Conservation (phyloP, 2,113 vertebrate genomes). For the Seriola aureovittata region DNA sequence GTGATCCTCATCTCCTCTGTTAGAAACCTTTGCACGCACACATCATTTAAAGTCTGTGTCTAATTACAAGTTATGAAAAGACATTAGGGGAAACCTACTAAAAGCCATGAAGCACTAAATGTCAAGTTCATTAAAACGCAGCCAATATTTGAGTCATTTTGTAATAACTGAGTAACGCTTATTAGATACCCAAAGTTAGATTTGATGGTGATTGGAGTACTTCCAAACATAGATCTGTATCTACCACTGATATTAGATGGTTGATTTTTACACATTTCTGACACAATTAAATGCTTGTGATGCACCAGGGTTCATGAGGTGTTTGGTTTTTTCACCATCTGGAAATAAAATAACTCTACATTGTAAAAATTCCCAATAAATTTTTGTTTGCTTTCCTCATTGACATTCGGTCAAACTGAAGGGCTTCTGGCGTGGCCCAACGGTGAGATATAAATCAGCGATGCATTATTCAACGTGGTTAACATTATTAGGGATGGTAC, state of each 20-base stretch:
- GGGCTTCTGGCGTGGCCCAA: not conserved
- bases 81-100: slow-evolving; percentile 63
- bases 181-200: slow-evolving; percentile 45
- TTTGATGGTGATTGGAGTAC: slow-evolving; percentile 43
- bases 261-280: not conserved
- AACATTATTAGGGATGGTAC: slow-evolving; percentile 43
- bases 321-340: not conserved
- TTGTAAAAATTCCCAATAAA: not conserved
- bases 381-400: slow-evolving; percentile 23
- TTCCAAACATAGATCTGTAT: slow-evolving; percentile 30
- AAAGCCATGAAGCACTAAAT: slow-evolving; percentile 70
- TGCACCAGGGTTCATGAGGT: not conserved
- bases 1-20: slow-evolving; percentile 57
- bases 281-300: not conserved
- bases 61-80: slow-evolving; percentile 70
- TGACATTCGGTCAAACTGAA: not conserved
- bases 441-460: slow-evolving; percentile 20
- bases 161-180: slow-evolving; percentile 40
- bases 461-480: slow-evolving; percentile 67
- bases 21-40: slow-evolving; percentile 50
- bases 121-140: slow-evolving; percentile 75
- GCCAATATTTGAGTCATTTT: slow-evolving; percentile 47
- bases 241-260: not conserved
- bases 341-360: not conserved
- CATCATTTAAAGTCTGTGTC: slow-evolving; percentile 59